phyloP scores from a whole-genome alignment of 2,113 vertebrate species.

The Coryphaenoides rupestris region DNA sequence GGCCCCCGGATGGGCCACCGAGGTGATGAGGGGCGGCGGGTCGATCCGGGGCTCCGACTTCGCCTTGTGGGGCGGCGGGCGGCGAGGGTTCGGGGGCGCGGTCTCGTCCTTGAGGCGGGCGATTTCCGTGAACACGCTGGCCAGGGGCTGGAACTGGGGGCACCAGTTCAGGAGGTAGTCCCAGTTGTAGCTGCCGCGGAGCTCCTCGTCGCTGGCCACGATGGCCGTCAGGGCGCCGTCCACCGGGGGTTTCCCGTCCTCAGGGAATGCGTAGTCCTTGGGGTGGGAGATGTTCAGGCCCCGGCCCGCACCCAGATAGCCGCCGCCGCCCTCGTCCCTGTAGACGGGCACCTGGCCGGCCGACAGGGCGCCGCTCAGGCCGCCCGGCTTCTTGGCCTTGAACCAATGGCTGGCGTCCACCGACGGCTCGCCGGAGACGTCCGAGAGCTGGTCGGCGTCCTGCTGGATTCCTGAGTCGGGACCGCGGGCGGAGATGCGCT shows the following conservation, averaged over 20 bases:
- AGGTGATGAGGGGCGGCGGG: conserved; percentile 95
- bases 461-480: conserved; percentile 97
- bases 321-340: conserved; percentile 81
- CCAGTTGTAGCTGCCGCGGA: conserved; percentile 98
- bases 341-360: conserved; percentile 84
- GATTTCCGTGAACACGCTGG: conserved; percentile 95
- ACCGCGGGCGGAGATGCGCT: conserved; percentile 86
- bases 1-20: conserved; percentile 92
- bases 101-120: conserved; percentile 95
- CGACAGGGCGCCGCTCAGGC: conserved; percentile 77
- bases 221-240: conserved; percentile 93
- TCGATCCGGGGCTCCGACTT: conserved; percentile 90
- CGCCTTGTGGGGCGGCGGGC: conserved; percentile 83
- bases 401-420: conserved; percentile 86
- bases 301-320: conserved; percentile 84
- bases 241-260: conserved; percentile 89
- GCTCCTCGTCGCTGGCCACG: conserved; percentile 93
- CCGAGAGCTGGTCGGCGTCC: conserved; percentile 92
- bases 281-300: conserved; percentile 83
- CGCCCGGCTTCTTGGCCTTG: conserved; percentile 85
- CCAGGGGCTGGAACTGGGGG: conserved; percentile 95
- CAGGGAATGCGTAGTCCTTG: conserved; percentile 91
- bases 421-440: conserved; percentile 91
- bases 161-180: conserved; percentile 98
- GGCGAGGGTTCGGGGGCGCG: conserved; percentile 73